Evolutionary conservation across 1,140 invertebrate species (phyloP), one percentile per base, ranked within the genome.

Genomic region (Listronotus bonariensis): DNA sequence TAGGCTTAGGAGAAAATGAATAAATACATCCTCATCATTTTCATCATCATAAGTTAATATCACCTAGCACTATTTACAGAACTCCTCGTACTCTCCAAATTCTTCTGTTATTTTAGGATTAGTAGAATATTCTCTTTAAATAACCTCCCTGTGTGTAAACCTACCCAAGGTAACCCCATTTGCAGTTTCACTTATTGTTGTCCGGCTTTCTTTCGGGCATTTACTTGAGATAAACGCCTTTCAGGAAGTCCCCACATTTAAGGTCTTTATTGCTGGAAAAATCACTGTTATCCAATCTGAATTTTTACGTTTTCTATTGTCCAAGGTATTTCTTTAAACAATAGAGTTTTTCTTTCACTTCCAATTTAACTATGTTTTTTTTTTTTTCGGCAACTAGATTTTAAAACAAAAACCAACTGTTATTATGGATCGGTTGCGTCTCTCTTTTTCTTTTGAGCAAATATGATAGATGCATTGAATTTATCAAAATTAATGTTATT

Each of bases 91-190:
- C 14, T 54, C 4, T 42, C n/a, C 10, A 57, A 14, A 14, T 46
- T 45, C 32, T 20, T 15, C 8, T 31, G 46, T 46, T 46, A 31
- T 32, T 15, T 57, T n/a, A 18, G 26, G 55, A 32, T 46, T 6
- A 45, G 2, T 57, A 10, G 18, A 32, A 57, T 32, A 32, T 20
- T 57, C 55, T n/a, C 14, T n/a, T 46, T 20, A 57, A 32, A 46
- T 57, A 57, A 18, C 46, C 55, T n/a, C 45, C 46, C 55, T n/a
- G 55, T 57, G 7, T n/a, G 55, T 57, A 57, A 57, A 57, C 17
- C 9, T 57, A 9, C n/a, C 26, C 17, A 54, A 54, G 7, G 32
- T 11, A 36, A 36, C 12, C 14, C 18, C 18, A 48, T 9, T 48
- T 6, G 1, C 11, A 10, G 3, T 36, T 36, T 36, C 8, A 8